A percentile compares a stretch with the other conserved stretches of the same genome.
Conservation (phyloP, 2,113 vertebrate species). For the Notarius lentiginosus region DNA sequence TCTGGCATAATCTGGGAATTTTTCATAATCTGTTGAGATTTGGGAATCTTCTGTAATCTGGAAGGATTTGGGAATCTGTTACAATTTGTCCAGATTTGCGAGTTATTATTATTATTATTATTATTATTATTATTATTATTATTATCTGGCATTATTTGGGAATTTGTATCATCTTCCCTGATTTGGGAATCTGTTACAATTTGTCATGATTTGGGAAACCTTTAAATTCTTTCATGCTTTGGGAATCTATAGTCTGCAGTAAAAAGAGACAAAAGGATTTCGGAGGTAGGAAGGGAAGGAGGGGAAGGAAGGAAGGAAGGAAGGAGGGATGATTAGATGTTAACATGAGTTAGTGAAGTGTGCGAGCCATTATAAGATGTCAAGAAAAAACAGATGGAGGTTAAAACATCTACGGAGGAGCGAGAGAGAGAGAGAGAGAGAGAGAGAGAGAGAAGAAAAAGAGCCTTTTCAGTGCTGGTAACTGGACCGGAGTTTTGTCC, state of each 20-base stretch:
- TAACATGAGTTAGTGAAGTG: constrained; percentile 31
- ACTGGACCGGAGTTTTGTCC: constrained; percentile 30
- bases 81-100: not conserved
- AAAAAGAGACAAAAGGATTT: too few relatives aligned
- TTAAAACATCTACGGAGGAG: not conserved
- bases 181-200: not conserved
- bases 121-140: too few relatives aligned
- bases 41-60: not conserved
- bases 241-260: not conserved
- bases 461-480: constrained; percentile 36
- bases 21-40: too few relatives aligned
- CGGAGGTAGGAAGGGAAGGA: not conserved
- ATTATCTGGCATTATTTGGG: not conserved
- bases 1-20: too few relatives aligned
- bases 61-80: not conserved
- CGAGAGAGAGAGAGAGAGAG: not conserved
- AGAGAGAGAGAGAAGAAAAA: not conserved
- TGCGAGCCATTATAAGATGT: constrained; percentile 21
- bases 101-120: too few relatives aligned
- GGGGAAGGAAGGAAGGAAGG: not conserved
- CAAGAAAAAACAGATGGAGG: constrained; percentile 6
- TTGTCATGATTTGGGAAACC: not conserved
- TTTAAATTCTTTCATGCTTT: not conserved
- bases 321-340: constrained; percentile 27
- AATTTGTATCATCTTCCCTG: not conserved